A percentile compares a stretch with the other conserved stretches of the same genome.
Conservation (phyloP, 2,113 vertebrate species). For the Anseranas semipalmata region DNA sequence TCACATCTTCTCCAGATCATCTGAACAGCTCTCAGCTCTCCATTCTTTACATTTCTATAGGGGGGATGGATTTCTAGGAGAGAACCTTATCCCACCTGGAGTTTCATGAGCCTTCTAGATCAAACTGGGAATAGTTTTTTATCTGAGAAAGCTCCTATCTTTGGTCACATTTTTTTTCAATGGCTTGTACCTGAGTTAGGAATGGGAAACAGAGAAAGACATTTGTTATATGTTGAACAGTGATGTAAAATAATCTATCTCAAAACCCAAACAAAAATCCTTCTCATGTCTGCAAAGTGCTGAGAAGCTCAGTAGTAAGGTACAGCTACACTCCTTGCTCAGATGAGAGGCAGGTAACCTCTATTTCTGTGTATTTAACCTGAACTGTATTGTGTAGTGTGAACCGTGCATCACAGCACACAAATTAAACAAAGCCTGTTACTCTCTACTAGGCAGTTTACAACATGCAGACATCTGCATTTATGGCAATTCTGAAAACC, state of each 20-base stretch:
- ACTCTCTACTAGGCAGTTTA: not conserved
- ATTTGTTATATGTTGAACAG: not conserved
- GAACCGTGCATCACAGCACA: not conserved
- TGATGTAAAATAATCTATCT: not conserved
- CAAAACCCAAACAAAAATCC: not conserved
- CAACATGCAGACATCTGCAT: not conserved
- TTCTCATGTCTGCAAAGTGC: not conserved
- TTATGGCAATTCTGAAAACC: not conserved
- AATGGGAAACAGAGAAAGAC: not conserved
- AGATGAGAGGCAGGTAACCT: not conserved
- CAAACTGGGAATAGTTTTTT: not conserved
- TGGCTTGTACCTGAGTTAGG: not conserved
- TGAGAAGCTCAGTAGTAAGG: not conserved
- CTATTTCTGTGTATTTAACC: not conserved
- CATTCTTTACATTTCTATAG: not conserved
- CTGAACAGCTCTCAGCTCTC: not conserved
- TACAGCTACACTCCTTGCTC: not conserved
- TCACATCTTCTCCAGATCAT: not conserved
- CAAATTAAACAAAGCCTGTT: not conserved
- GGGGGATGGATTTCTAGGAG: not conserved
- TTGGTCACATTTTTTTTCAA: not conserved
- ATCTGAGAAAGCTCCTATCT: not conserved
- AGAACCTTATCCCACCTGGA: not conserved
- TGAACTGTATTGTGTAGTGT: accelerated
- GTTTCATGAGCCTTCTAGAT: not conserved